phyloP scores from a whole-genome alignment of 2,888 invertebrate genomes.

The Tanypteryx hageni region DNA sequence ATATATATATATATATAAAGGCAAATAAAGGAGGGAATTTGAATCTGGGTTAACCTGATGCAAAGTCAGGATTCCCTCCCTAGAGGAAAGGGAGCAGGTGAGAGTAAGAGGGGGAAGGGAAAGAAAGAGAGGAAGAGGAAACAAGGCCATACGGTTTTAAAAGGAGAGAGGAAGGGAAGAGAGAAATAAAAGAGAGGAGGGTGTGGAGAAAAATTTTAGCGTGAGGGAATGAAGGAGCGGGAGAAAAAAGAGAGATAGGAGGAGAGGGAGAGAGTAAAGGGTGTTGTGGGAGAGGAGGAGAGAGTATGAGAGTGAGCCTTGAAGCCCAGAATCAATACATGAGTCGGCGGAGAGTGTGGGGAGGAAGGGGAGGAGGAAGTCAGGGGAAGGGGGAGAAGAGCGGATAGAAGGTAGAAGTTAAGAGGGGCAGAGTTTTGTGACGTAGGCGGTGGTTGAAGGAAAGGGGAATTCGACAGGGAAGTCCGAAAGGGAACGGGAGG shows the following conservation, averaged over 20 bases:
- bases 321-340: constrained; percentile 35
- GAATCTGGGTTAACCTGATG: constrained; percentile 45
- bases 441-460: constrained; percentile 16
- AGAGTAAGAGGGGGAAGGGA: not conserved
- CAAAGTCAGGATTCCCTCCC: not conserved
- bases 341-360: constrained; percentile 4
- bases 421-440: not conserved
- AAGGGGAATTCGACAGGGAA: not conserved
- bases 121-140: not conserved
- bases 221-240: not conserved
- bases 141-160: not conserved
- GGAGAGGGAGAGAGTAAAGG: not conserved
- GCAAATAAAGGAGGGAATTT: not conserved
- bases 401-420: not conserved
- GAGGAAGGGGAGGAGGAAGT: not conserved
- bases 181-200: not conserved
- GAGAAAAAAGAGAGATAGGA: not conserved
- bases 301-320: not conserved
- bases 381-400: not conserved
- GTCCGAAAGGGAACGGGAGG: not conserved
- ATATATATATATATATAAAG: too few relatives aligned
- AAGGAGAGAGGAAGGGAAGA: not conserved
- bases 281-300: not conserved
- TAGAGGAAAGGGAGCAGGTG: not conserved
- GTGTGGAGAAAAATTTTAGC: not conserved